Percentiles rank a stretch among this genome's conserved stretches.
Evolutionary conservation across 2,113 vertebrate species (phyloP).

Genomic region (Melanerpes formicivorus): DNA sequence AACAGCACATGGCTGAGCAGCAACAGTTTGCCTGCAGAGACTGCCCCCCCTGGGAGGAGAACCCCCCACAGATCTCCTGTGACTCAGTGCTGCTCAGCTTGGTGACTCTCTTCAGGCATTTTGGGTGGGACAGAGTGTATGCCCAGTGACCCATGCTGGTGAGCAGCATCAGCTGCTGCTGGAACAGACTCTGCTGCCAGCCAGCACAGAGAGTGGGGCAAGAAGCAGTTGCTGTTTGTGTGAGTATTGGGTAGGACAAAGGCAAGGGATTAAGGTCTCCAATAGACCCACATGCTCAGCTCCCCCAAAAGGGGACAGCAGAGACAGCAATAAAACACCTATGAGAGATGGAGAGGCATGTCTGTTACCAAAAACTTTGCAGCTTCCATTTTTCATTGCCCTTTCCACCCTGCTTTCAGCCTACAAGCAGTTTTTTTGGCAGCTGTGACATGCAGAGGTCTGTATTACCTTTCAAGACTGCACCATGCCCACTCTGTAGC

Average conservation of each 20-base stretch:
- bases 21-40: neutral
- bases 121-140: neutral
- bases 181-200: neutral
- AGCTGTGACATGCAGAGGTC: neutral
- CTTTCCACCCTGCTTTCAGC: neutral
- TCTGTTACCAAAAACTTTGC: neutral
- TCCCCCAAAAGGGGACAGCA: neutral
- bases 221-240: neutral
- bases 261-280: neutral
- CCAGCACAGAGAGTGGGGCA: fast-evolving
- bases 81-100: neutral
- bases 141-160: neutral
- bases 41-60: neutral
- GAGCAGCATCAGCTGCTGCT: neutral
- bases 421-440: neutral
- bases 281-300: neutral
- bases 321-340: neutral
- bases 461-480: neutral
- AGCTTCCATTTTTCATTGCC: neutral
- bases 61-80: neutral
- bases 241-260: neutral
- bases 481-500: neutral
- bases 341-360: neutral
- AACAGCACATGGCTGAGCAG: neutral
- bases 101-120: neutral